These are phyloP conservation scores for Leptinotarsa rubiginosa DNA, from an alignment of 2,888 invertebrate species.

Conservation along the genomic window DNA sequence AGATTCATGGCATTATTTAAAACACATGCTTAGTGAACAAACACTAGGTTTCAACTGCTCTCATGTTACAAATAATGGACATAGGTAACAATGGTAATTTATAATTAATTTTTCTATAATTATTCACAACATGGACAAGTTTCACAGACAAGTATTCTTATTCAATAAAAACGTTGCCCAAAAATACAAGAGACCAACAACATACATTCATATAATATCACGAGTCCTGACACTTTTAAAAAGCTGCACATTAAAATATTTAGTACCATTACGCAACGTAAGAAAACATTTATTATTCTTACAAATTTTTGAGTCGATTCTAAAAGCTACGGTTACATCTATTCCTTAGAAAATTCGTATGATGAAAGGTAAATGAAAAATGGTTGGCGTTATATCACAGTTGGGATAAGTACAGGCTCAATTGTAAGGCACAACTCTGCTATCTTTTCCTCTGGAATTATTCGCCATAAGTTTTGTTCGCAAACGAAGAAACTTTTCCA, in stretches of 20 bases:
- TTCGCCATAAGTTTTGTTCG: conserved; percentile 57
- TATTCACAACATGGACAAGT: not conserved
- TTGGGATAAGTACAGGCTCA: conserved; percentile 41
- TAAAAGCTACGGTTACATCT: not conserved
- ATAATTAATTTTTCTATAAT: not conserved
- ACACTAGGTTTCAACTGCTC: too few relatives aligned
- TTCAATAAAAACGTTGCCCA: conserved; percentile 1
- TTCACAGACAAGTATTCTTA: not conserved
- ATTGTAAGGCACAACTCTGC: conserved; percentile 39
- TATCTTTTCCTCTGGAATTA: conserved; percentile 44
- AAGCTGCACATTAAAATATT: not conserved
- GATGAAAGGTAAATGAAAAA: conserved; percentile 22
- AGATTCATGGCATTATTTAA: too few relatives aligned
- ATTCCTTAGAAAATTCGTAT: not conserved
- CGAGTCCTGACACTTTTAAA: not conserved
- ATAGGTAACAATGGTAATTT: too few relatives aligned
- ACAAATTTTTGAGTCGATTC: not conserved
- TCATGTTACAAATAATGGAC: too few relatives aligned
- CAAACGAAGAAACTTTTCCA: conserved; percentile 15
- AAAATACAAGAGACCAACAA: not conserved
- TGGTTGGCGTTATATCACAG: conserved; percentile 41
- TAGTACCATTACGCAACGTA: not conserved
- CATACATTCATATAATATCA: not conserved
- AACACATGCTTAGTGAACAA: too few relatives aligned
- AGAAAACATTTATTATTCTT: not conserved